phyloP scores from a whole-genome alignment of 2,888 invertebrate genomes.

The Nineta flava region DNA sequence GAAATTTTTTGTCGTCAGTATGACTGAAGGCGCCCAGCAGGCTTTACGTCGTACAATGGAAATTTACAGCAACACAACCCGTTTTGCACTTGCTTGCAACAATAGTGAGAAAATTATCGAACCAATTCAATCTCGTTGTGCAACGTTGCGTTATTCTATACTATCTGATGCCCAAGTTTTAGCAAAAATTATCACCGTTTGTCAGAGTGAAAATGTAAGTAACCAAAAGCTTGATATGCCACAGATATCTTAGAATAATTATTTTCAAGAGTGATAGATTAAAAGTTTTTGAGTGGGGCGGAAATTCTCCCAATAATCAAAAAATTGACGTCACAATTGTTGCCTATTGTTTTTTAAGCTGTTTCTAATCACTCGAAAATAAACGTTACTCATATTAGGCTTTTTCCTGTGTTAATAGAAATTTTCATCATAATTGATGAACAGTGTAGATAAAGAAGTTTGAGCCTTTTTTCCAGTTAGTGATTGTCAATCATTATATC shows the following conservation, averaged over 20 bases:
- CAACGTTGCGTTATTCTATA: constrained; percentile 83
- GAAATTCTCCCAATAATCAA: constrained; percentile 1
- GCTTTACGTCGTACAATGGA: constrained; percentile 97
- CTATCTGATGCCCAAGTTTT: constrained; percentile 83
- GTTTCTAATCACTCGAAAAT: no score
- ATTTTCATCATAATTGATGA: no score
- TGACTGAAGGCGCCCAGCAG: constrained; percentile 99
- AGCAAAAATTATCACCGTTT: constrained; percentile 61
- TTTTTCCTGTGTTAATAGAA: no score
- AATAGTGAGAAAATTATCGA: constrained; percentile 98
- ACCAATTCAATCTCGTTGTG: constrained; percentile 96
- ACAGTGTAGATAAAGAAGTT: no score
- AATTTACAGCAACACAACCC: constrained; percentile 88
- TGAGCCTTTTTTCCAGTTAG: no score
- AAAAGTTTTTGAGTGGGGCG: no score
- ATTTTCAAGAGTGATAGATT: no score
- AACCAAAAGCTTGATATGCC: no score
- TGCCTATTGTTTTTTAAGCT: no score
- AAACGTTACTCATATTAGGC: no score
- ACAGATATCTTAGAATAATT: not conserved
- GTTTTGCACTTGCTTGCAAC: constrained; percentile 96
- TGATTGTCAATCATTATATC: no score
- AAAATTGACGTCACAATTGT: constrained; percentile 4
- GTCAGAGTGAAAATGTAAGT: constrained; percentile 52
- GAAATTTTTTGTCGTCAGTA: no score